Conservation (phyloP, 1,140 invertebrate genomes). For the Pentalonia nigronervosa region DNA sequence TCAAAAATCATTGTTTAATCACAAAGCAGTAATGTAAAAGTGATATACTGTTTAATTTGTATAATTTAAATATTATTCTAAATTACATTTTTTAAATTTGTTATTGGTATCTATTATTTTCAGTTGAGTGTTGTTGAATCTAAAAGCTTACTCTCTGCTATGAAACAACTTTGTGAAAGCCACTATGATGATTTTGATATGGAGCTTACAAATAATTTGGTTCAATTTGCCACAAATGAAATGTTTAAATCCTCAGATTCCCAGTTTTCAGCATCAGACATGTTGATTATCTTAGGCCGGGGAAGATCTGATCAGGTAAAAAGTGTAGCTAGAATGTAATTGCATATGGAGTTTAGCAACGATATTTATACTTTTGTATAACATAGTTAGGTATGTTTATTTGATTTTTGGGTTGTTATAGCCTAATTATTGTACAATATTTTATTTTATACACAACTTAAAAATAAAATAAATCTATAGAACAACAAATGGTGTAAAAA, state of each 20-base stretch:
- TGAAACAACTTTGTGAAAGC: conserved; percentile 45
- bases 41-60: not conserved
- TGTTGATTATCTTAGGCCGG: conserved; percentile 38
- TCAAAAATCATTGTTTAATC: not conserved
- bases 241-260: conserved; percentile 51
- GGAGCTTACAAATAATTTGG: conserved; percentile 40
- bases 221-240: conserved; percentile 55
- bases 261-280: conserved; percentile 48
- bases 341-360: not conserved
- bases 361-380: not conserved
- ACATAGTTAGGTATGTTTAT: not conserved
- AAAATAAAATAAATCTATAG: not conserved
- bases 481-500: not conserved
- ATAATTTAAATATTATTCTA: not conserved
- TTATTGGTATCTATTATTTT: not conserved
- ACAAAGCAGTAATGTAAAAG: not conserved
- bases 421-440: not conserved
- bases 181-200: conserved; percentile 45
- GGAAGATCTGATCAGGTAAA: conserved; percentile 51
- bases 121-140: conserved; percentile 48
- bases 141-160: conserved; percentile 40
- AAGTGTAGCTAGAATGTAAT: not conserved
- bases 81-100: not conserved
- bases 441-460: not conserved
- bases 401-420: not conserved